Evolutionary conservation across 2,888 invertebrate genomes (phyloP).

Genomic region (Ennomos erosarius): DNA sequence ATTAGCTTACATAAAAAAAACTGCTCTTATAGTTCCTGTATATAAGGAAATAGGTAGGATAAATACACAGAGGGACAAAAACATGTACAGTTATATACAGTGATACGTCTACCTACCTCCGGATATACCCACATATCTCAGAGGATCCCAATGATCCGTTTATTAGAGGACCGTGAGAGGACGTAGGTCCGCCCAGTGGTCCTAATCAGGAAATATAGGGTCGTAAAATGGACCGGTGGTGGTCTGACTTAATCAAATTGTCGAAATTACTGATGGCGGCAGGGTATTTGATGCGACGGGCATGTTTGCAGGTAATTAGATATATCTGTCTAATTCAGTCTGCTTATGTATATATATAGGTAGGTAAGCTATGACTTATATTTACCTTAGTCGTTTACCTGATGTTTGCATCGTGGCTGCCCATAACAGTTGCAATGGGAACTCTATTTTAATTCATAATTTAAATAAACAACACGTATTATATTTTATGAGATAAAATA

Average conservation of each 20-base stretch:
- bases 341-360: too few relatives aligned
- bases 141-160: conserved; percentile 39
- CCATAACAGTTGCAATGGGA: too few relatives aligned
- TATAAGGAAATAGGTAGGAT: too few relatives aligned
- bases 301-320: conserved; percentile 45
- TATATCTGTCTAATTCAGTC: not conserved
- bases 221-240: conserved; percentile 73
- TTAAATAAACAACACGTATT: too few relatives aligned
- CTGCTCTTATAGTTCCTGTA: too few relatives aligned
- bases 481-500: too few relatives aligned
- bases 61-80: too few relatives aligned
- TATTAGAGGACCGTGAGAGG: conserved; percentile 40
- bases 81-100: not conserved
- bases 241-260: conserved; percentile 77
- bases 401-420: too few relatives aligned
- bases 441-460: too few relatives aligned
- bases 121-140: conserved; percentile 26
- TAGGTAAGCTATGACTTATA: not conserved
- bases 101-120: not conserved
- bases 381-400: too few relatives aligned
- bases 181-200: conserved; percentile 57
- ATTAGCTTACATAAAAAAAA: too few relatives aligned
- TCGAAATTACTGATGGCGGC: conserved; percentile 65
- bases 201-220: conserved; percentile 82
- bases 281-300: conserved; percentile 38